Conservation (phyloP, 2,797 vertebrate species). For the Crypturellus tataupa region DNA sequence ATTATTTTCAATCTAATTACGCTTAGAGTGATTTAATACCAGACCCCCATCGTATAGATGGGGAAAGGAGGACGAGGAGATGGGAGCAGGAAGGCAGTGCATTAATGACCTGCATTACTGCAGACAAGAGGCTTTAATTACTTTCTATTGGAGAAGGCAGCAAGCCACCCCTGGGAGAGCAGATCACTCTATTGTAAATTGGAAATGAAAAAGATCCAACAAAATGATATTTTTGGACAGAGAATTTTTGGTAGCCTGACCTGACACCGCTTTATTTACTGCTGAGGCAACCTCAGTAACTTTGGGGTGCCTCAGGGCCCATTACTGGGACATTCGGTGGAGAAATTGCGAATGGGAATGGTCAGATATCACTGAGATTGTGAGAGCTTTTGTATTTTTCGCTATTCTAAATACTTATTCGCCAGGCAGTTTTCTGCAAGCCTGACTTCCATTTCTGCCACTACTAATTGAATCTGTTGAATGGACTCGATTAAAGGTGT, state of each 20-base stretch:
- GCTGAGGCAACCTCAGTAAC: neutral
- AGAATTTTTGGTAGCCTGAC: neutral
- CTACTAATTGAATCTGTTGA: neutral
- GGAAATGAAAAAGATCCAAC: neutral
- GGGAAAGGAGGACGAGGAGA: conserved; percentile 61
- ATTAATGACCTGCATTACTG: conserved; percentile 61
- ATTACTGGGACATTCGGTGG: neutral
- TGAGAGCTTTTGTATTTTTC: neutral
- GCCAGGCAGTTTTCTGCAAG: neutral
- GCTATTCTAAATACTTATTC: neutral
- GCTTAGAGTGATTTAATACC: conserved; percentile 66
- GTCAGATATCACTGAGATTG: neutral
- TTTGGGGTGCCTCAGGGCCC: neutral
- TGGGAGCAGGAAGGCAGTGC: conserved; percentile 56
- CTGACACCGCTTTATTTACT: neutral
- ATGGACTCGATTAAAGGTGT: neutral
- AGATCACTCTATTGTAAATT: neutral
- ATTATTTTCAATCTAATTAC: conserved; percentile 64
- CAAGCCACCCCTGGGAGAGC: neutral
- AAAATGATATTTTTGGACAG: neutral
- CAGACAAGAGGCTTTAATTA: conserved; percentile 62
- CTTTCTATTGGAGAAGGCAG: conserved; percentile 63
- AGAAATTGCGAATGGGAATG: neutral
- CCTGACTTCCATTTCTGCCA: neutral
- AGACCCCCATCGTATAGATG: conserved; percentile 42